Base-by-base conservation (phyloP, 2,888 invertebrate genomes). In the Alloscopus bannaensis region DNA sequence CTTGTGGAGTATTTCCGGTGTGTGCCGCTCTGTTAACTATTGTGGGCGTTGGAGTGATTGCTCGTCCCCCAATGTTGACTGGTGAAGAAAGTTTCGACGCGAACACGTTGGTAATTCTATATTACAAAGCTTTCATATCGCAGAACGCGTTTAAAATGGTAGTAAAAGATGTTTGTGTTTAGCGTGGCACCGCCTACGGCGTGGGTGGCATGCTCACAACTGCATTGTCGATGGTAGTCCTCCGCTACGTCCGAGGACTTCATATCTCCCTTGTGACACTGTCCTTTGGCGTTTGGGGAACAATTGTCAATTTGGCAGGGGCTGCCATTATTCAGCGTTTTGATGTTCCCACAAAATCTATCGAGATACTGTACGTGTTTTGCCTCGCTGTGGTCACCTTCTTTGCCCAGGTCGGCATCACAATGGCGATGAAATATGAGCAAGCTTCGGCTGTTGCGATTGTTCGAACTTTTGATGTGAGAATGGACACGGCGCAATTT, bases 1-100 rank as follows among this genome's bases (percentile, higher is more conserved):
- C 82, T 20, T 84, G 78, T 50, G 83, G 84, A 1, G n/a, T 83
- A 2, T 72, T 85, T 24, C 82, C 83, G 0, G 76, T 84, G 0
- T 40, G 82, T 18, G 68, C 69, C 0, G 84, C 82, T 0, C 8
- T 84, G 11, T 29, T 83, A 3, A 84, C 83, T 0, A 42, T 85
- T 16, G 11, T 78, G 0, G 84, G 86, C 20, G 83, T 86, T 8
- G 81, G 76, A 0, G 66, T 82, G 0, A 83, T 86, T 26, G 40
- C 82, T 3, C 59, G 81, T 47, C 86, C 86, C 6, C 84, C 84
- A 1, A 60, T 84, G 20, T 31, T 85, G 1, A 84, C 84, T n/a
- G 84, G 84, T 20, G 68, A 68, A 18, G 82, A 82, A 16, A 45
- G 36, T 13, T 85, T 81, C 50, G 81, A 84, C 45, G 55, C 42